Evolutionary conservation across 2,797 vertebrate species (phyloP), one percentile per base, ranked within the genome.

Genomic region (Myotis planiceps): DNA sequence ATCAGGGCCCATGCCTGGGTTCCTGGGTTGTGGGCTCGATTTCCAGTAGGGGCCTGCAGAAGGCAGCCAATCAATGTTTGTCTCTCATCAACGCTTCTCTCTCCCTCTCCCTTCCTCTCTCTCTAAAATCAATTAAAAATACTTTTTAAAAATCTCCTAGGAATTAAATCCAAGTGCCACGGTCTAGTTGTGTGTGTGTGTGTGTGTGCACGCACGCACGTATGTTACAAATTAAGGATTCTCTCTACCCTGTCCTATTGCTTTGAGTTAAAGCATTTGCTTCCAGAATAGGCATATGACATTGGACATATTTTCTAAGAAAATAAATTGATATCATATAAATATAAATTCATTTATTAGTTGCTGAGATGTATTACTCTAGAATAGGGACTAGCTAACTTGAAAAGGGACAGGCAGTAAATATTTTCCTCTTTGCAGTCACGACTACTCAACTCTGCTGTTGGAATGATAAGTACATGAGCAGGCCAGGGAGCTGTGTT

Each of bases 211-310:
- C 13, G 29, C 16, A 1, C 18, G 16, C 16, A 5, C 16, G 29
- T n/a, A 6, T n/a, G n/a, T 19, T 66, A 66, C n/a, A 42, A 51
- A 51, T 1, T 65, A n/a, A 90, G 60, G 16, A 60, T 72, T 75
- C 37, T 66, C 27, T 58, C 53, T 69, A 55, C 2, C 27, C 21
- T 85, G 13, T 51, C 16, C 9, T 58, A 53, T 7, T 39, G 53
- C 6, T 88, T 78, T 72, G 4, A 81, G 32, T 49, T 55, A 88
- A 94, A 86, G 15, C 19, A 90, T 82, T 65, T 90, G 21, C 15
- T 76, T 94, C n/a, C 27, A 72, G 49, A 79, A 42, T 21, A 63
- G 39, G 51, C 23, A 47, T 32, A 37, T 60, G 47, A 71, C 82
- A 51, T 21, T 79, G 23, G 32, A 42, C 6, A 39, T 13, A 27